phyloP scores from a whole-genome alignment of 2,888 invertebrate genomes.

The Cabera pusaria region DNA sequence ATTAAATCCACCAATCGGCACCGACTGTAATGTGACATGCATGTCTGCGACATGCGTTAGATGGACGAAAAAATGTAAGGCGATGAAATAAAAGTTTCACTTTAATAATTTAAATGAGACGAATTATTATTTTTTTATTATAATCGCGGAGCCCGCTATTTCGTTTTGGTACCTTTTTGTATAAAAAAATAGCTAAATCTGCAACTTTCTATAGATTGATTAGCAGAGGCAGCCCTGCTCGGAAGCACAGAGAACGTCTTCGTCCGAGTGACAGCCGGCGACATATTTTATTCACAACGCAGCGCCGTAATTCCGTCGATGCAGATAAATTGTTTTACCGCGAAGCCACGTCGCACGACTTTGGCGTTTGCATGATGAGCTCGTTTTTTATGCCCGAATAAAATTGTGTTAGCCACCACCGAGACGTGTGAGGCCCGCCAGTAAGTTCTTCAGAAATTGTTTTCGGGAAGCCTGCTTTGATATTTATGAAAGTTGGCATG shows the following conservation, averaged over 20 bases:
- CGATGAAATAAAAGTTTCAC: too few species aligned
- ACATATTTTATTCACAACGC: slow-evolving; percentile 82
- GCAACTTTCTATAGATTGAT: too few species aligned
- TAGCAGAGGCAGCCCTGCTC: slow-evolving; percentile 49
- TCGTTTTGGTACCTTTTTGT: too few species aligned
- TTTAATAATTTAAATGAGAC: too few species aligned
- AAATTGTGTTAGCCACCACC: slow-evolving; percentile 79
- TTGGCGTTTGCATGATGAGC: slow-evolving; percentile 83
- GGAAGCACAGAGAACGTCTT: slow-evolving; percentile 57
- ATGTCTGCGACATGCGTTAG: too few species aligned
- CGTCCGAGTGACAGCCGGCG: slow-evolving; percentile 74
- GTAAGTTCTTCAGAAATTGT: slow-evolving; percentile 73
- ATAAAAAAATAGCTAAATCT: too few species aligned
- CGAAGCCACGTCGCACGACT: slow-evolving; percentile 76
- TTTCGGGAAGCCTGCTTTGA: slow-evolving; percentile 72
- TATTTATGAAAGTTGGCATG: slow-evolving; percentile 78
- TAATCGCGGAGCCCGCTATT: too few species aligned
- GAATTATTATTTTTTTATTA: too few species aligned
- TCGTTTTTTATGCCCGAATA: slow-evolving; percentile 82
- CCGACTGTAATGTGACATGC: too few species aligned
- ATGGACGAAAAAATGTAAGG: too few species aligned
- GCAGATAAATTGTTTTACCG: slow-evolving; percentile 84
- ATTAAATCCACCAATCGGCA: too few species aligned
- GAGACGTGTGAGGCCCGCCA: slow-evolving; percentile 67
- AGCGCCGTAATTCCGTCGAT: slow-evolving; percentile 81